These are phyloP conservation scores for Panthera leo DNA, from an alignment of 2,113 vertebrate genomes.

Conservation along the genomic window DNA sequence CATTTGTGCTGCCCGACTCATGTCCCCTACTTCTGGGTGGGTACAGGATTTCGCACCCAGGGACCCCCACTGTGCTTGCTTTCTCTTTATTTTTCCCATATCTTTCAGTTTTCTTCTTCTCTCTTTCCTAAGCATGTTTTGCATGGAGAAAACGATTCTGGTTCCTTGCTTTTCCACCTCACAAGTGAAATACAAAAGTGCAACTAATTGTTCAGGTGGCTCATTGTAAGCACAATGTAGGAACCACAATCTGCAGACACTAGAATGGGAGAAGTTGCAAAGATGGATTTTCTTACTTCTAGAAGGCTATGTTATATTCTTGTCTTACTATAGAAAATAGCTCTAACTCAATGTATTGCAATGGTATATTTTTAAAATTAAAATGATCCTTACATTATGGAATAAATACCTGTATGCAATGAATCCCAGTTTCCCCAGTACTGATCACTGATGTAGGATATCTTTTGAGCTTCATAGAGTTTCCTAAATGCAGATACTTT, in stretches of 20 bases:
- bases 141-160: neutral
- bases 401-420: neutral
- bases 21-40: neutral
- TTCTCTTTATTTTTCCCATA: neutral
- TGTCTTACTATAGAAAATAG: neutral
- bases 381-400: neutral
- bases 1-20: neutral
- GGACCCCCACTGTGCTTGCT: neutral
- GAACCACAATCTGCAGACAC: neutral
- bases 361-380: conserved; percentile 28
- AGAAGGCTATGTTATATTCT: neutral
- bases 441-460: neutral
- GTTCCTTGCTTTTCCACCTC: neutral
- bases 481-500: neutral
- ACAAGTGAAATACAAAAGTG: neutral
- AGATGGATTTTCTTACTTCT: neutral
- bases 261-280: neutral
- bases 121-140: neutral
- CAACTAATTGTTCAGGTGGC: neutral
- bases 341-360: neutral
- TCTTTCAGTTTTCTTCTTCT: neutral
- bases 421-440: neutral
- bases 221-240: neutral
- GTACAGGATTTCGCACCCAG: neutral
- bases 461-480: neutral